Conservation (phyloP, 2,113 vertebrate genomes). For the Actenoides hombroni region DNA sequence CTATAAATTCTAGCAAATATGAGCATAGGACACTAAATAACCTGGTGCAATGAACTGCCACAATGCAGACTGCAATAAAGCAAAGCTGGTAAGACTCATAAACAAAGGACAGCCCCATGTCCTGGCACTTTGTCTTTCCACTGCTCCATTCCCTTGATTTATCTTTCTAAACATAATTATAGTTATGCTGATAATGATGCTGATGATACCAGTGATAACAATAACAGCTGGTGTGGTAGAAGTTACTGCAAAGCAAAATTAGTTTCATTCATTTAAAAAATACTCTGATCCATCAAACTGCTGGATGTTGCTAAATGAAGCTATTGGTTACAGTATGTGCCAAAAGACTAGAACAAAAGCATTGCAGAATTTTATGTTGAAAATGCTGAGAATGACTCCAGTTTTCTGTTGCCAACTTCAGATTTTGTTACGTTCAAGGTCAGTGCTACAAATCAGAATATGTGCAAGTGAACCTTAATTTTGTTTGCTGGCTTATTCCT, state of each 20-base stretch:
- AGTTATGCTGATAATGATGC: constrained; percentile 1
- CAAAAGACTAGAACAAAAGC: background rate
- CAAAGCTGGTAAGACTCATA: background rate
- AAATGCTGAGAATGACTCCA: background rate
- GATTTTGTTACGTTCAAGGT: background rate
- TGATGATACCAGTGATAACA: constrained; percentile 6
- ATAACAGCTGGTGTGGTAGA: constrained; percentile 48
- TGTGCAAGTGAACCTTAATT: background rate
- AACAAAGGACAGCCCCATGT: background rate
- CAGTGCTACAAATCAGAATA: background rate
- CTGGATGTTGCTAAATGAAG: background rate
- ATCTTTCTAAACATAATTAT: constrained; percentile 43
- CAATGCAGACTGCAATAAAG: background rate
- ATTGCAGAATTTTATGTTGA: background rate
- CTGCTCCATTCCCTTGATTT: background rate
- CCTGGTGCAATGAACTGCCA: background rate
- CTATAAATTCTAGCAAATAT: background rate
- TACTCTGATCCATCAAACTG: constrained; percentile 12
- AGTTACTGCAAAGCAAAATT: constrained; percentile 49
- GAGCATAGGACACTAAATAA: background rate
- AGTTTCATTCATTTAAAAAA: constrained; percentile 36
- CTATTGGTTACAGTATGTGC: background rate
- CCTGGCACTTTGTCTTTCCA: background rate
- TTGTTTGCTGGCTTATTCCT: background rate
- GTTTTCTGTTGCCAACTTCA: background rate